These are phyloP conservation scores for Brachionus koreanus DNA, from an alignment of 1,140 invertebrate species.

Conservation along the genomic window DNA sequence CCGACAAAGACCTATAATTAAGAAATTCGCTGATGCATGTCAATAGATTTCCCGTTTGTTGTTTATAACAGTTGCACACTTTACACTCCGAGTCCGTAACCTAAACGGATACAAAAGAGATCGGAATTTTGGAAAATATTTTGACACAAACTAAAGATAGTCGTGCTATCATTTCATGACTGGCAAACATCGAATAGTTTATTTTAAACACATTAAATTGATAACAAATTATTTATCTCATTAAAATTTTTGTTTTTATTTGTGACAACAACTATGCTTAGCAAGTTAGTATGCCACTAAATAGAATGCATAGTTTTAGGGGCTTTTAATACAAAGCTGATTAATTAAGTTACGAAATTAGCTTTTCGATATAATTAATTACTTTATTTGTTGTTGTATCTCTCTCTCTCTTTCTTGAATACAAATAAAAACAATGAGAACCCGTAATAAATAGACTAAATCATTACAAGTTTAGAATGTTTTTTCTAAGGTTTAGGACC, in stretches of 20 bases:
- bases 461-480: background rate
- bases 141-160: background rate
- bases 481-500: slow-evolving; percentile 16
- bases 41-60: background rate
- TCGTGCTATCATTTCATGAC: background rate
- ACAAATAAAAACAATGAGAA: slow-evolving; percentile 13
- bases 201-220: background rate
- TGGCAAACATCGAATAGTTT: background rate
- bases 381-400: background rate
- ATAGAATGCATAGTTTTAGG: background rate
- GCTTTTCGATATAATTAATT: background rate
- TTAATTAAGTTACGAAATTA: slow-evolving; percentile 10
- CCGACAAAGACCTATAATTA: slow-evolving; percentile 6
- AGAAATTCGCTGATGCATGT: background rate
- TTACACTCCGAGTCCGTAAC: background rate
- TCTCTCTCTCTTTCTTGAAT: background rate
- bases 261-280: background rate
- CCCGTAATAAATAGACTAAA: background rate
- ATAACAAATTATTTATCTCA: slow-evolving; percentile 32
- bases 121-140: background rate
- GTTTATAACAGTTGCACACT: slow-evolving; percentile 7
- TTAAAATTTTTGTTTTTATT: slow-evolving; percentile 28
- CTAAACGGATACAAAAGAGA: background rate
- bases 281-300: background rate
- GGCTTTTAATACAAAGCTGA: slow-evolving; percentile 9